phyloP scores from a whole-genome alignment of 1,140 invertebrate genomes.

The Bombyx mandarina region DNA sequence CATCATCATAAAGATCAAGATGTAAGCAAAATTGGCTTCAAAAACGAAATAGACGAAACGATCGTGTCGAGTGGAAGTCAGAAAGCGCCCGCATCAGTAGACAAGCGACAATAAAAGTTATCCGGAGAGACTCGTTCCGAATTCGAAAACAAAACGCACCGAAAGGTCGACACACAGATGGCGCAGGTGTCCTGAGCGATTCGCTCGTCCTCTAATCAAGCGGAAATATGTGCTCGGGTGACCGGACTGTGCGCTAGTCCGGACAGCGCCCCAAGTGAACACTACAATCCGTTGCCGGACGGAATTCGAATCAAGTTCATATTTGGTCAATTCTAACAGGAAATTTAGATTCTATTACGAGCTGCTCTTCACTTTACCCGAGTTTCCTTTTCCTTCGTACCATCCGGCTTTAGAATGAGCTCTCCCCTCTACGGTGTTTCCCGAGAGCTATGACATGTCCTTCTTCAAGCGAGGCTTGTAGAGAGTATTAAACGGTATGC shows the following conservation, averaged over 20 bases:
- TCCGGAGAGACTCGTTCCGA: constrained; percentile 23
- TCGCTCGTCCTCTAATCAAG: constrained; percentile 55
- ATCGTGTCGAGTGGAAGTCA: constrained; percentile 32
- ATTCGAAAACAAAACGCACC: constrained; percentile 48
- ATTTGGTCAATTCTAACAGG: constrained; percentile 23
- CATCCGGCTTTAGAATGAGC: too few relatives aligned
- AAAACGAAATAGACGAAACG: constrained; percentile 14
- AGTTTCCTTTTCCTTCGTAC: too few relatives aligned
- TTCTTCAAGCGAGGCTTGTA: too few relatives aligned
- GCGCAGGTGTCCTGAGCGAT: constrained; percentile 47
- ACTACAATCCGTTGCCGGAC: constrained; percentile 18
- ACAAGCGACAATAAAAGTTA: constrained; percentile 45
- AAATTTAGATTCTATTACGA: constrained; percentile 22
- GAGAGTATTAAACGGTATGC: too few relatives aligned
- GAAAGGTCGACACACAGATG: constrained; percentile 39
- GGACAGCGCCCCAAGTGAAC: constrained; percentile 23
- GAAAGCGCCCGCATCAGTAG: constrained; percentile 39
- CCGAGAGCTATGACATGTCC: too few relatives aligned
- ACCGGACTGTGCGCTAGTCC: constrained; percentile 21
- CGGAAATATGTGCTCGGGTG: constrained; percentile 52
- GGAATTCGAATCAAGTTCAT: constrained; percentile 37
- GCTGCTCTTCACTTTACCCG: constrained; percentile 5
- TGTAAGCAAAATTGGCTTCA: too few relatives aligned
- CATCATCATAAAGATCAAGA: too few relatives aligned
- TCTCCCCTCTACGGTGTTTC: too few relatives aligned